Base-by-base conservation (phyloP, 2,113 vertebrate species). In the Muntiacus reevesi region DNA sequence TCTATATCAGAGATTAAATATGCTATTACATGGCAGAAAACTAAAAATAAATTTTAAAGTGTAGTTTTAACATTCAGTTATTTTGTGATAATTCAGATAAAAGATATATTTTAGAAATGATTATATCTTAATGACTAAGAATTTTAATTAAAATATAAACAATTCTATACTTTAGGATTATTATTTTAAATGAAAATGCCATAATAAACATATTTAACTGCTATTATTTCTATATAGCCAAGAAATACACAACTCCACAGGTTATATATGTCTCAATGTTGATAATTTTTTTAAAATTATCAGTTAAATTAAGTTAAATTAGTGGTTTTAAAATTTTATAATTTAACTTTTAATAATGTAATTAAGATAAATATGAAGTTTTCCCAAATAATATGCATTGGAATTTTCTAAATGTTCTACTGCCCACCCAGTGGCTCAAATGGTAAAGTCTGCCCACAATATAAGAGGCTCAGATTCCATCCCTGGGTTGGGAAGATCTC, bases 381-480 rank as follows among this genome's bases (percentile, higher is more conserved):
- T 92, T 43, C 9, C 57, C 40, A 7, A 17, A 54, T 95, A 89
- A 27, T 27, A 5, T 27, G 10, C 30, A 2, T 84, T 62, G 57
- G 9, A 86, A 62, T 40, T 89, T 83, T 54, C 16, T 21, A 74
- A 47, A 60, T 30, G 0, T 30, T 79, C 43, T 71, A 9, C 67
- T 6, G 10, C 9, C 10, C 36, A 40, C 36, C n/a, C 23, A 23
- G 19, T 12, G 10, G 17, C 67, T 40, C 67, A 23, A 12, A 23
- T 23, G 67, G 11, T 25, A 74, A 23, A 25, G 67, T 23, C 36
- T 40, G 8, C 67, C 19, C 23, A 10, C 19, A 74, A 1, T 74
- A 5, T 21, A 74, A 19, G 36, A 13, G 19, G 19, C 67, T 40
- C 0, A 0, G 10, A 40, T 23, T 25, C 21, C 19, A 74, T 23